Base-by-base conservation (phyloP, 2,888 invertebrate species). In the Hololepta plana region DNA sequence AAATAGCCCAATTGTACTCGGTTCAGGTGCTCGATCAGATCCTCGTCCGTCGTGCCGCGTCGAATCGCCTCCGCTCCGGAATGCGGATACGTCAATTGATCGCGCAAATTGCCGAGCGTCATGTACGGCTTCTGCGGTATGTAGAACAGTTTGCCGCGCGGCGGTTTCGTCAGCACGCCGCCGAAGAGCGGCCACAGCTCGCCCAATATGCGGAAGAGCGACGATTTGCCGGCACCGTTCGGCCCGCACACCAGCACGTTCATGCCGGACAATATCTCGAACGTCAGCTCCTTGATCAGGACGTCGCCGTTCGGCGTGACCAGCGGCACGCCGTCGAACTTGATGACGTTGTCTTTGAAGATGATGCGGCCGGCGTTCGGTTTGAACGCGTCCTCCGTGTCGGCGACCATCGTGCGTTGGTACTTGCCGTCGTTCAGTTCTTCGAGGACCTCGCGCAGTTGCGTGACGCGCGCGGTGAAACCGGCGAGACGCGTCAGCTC, bases 221-320 rank as follows among this genome's bases (percentile, higher is more conserved):
- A 95, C 27, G 90, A 90, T 55, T 98, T 98, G 24, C 96, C 96
- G 53, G 95, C 91, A 2, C 98, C 96, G 53, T 98, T 98, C 3
- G 96, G 96, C 0, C 96, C 96, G 51, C 93, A 95, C 0, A 96
- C 90, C n/a, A 96, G 55, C 1, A 96, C 91, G 59, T 96, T 96
- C 60, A 84, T 82, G 20, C 95, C 95, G 0, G 91, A 90, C 24
- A 39, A 39, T 15, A 55, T 91, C 67, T 91, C 88, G 46, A 98
- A 88, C 21, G 67, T 69, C 8, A 96, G 60, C 41, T 88, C 85
- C 41, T 76, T 72, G 17, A 96, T 73, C 20, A 98, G 70, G 5
- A 96, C 64, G 52, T 98, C 96, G 0, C 96, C 96, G 46, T 95
- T 96, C 2, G 98, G 98, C 1, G 98, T 98, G 12, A 96, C 80